These are phyloP conservation scores for Buteo buteo DNA, from an alignment of 2,113 vertebrate genomes.

Conservation along the genomic window DNA sequence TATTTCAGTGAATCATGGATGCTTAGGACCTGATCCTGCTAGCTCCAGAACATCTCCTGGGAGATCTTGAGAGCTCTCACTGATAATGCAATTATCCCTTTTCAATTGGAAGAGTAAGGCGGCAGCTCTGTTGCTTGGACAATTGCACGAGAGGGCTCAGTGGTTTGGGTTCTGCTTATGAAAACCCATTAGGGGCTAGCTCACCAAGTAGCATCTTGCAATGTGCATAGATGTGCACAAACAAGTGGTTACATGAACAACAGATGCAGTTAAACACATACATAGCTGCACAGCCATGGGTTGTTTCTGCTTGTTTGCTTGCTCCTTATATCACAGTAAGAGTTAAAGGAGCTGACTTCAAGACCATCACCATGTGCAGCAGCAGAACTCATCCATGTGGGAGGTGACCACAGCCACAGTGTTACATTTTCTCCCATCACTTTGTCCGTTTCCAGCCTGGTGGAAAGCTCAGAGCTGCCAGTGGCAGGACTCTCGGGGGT, in stretches of 20 bases:
- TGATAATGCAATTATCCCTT: slow-evolving; percentile 26
- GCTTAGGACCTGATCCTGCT: not conserved
- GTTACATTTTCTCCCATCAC: not conserved
- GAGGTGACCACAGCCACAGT: not conserved
- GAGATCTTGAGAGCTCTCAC: slow-evolving; percentile 18
- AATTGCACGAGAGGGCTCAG: not conserved
- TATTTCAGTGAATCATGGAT: slow-evolving; percentile 19
- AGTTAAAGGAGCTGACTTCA: not conserved
- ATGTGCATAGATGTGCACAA: not conserved
- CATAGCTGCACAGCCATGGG: not conserved
- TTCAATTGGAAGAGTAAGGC: not conserved
- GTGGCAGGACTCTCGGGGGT: not conserved
- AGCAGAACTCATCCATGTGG: not conserved
- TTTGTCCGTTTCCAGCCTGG: accelerated
- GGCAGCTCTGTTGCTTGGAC: not conserved
- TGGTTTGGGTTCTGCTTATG: slow-evolving; percentile 23
- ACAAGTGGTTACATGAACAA: not conserved
- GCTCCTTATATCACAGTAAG: not conserved
- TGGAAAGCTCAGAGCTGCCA: not conserved
- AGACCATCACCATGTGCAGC: not conserved
- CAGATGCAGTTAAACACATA: not conserved
- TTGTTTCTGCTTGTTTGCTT: not conserved
- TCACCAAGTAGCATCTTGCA: not conserved
- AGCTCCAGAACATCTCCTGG: slow-evolving; percentile 37
- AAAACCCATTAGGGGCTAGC: not conserved